Percentiles rank a stretch among this genome's conserved stretches.
These are phyloP conservation scores for Gymnorhina tibicen DNA, from an alignment of 2,113 vertebrate genomes.

Conservation along the genomic window DNA sequence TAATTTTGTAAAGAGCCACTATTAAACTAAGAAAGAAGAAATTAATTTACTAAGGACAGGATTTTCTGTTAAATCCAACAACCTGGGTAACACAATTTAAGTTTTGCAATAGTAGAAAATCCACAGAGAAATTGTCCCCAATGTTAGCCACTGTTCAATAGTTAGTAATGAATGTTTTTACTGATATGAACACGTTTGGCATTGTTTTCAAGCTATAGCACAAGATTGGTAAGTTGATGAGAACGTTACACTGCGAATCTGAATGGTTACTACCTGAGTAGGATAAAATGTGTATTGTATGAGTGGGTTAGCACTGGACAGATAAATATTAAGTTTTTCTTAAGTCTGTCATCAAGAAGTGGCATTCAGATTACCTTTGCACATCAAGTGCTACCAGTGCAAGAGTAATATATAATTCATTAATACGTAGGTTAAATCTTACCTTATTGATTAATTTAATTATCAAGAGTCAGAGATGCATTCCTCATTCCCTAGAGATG, in stretches of 20 bases:
- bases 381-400: neutral
- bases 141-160: neutral
- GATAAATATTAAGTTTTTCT: neutral
- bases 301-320: neutral
- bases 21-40: neutral
- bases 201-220: neutral
- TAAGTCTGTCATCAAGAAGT: neutral
- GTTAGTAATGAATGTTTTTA: neutral
- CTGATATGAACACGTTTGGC: neutral
- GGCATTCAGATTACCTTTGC: neutral
- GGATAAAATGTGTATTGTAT: neutral
- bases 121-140: neutral
- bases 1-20: neutral
- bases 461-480: neutral
- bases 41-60: neutral
- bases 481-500: neutral
- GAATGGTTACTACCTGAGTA: neutral
- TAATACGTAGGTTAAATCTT: neutral
- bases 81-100: neutral
- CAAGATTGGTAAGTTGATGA: neutral
- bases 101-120: neutral
- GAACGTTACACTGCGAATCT: neutral
- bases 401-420: neutral
- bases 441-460: neutral
- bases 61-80: neutral